These are phyloP conservation scores for Oryzias woworae DNA, from an alignment of 2,113 vertebrate species.

Conservation along the genomic window DNA sequence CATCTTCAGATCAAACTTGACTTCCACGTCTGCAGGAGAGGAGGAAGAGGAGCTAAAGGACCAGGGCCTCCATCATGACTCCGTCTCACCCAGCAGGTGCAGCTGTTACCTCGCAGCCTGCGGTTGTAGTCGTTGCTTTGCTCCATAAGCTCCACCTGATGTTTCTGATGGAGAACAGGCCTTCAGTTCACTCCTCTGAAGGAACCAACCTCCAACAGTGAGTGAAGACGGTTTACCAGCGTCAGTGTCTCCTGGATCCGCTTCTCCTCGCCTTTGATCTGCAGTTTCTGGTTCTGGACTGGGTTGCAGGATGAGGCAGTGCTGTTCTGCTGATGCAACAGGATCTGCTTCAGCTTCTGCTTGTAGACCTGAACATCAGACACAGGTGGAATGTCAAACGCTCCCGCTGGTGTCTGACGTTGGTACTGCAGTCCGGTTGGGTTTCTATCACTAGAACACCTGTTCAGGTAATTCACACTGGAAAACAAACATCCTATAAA, in stretches of 20 bases:
- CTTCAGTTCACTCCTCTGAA: neutral
- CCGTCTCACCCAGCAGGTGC: neutral
- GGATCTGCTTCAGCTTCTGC: conserved; percentile 64
- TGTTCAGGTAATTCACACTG: too few relatives aligned
- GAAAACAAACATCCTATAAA: too few relatives aligned
- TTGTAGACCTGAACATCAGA: conserved; percentile 51
- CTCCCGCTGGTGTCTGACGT: neutral
- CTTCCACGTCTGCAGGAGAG: conserved; percentile 78
- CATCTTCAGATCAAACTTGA: conserved; percentile 81
- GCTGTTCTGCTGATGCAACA: conserved; percentile 31
- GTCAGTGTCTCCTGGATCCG: conserved; percentile 76
- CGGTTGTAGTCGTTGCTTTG: conserved; percentile 79
- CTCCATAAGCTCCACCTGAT: conserved; percentile 83
- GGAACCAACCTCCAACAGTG: too few relatives aligned
- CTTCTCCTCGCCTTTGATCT: conserved; percentile 79
- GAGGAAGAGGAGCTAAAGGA: too few relatives aligned
- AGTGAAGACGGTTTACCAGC: conserved; percentile 76
- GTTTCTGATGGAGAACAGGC: conserved; percentile 78
- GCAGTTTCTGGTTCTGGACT: conserved; percentile 77
- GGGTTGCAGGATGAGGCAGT: conserved; percentile 51
- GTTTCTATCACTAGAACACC: too few relatives aligned
- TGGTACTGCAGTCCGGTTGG: too few relatives aligned
- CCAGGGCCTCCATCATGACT: neutral
- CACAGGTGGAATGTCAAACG: neutral
- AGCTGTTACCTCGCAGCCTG: conserved; percentile 80